Percentiles rank a stretch among this genome's conserved stretches.
Conservation (phyloP, 1,140 invertebrate species). For the Eufriesea mexicana region DNA sequence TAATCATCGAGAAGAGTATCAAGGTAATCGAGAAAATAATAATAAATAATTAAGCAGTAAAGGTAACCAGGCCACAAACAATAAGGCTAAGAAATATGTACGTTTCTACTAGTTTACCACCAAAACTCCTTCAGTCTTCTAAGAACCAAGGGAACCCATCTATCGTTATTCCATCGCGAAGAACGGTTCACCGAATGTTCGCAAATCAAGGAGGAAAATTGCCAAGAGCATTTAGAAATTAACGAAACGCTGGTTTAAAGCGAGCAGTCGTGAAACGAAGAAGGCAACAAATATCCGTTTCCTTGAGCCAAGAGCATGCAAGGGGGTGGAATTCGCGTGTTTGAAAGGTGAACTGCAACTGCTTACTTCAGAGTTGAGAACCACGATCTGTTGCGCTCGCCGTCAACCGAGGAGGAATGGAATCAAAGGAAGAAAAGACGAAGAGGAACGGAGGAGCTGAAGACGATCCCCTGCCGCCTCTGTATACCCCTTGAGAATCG, state of each 20-base stretch:
- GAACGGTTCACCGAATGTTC: too few species aligned
- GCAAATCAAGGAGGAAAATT: not conserved
- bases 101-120: too few species aligned
- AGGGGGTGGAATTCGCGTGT: not conserved
- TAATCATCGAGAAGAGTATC: too few species aligned
- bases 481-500: not conserved
- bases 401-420: conserved; percentile 8
- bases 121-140: too few species aligned
- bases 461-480: conserved; percentile 40
- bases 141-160: too few species aligned
- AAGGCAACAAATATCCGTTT: conserved; percentile 5
- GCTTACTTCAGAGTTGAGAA: conserved; percentile 52
- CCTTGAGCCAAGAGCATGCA: not conserved
- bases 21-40: not conserved
- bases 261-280: not conserved
- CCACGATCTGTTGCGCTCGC: conserved; percentile 43
- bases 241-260: not conserved
- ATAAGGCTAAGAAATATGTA: too few species aligned
- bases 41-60: too few species aligned
- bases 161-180: too few species aligned
- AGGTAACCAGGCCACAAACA: too few species aligned
- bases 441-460: conserved; percentile 21
- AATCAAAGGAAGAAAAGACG: conserved; percentile 49
- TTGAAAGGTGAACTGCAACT: conserved; percentile 43
- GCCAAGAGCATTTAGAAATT: not conserved